These are phyloP conservation scores for Melanostoma mellinum DNA, from an alignment of 2,888 invertebrate species.

Conservation along the genomic window DNA sequence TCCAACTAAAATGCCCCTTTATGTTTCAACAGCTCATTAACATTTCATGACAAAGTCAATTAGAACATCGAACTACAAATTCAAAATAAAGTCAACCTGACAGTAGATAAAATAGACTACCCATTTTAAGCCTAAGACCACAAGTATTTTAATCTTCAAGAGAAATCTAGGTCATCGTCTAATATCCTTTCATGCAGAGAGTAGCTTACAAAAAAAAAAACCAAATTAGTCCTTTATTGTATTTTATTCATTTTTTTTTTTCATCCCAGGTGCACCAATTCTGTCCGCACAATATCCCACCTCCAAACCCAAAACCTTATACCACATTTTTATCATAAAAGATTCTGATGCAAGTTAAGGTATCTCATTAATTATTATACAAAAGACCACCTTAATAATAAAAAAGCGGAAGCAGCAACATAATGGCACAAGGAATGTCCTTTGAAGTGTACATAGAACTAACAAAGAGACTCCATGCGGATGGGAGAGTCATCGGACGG, in stretches of 20 bases:
- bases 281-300: constrained; percentile 49
- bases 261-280: constrained; percentile 59
- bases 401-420: constrained; percentile 41
- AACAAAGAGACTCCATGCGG: constrained; percentile 18
- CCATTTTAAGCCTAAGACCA: background rate
- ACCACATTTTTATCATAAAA: constrained; percentile 26
- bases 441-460: constrained; percentile 42
- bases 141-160: constrained; percentile 34
- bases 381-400: constrained; percentile 60
- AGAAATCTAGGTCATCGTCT: constrained; percentile 52
- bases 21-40: too few species aligned
- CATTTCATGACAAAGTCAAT: too few species aligned
- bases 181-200: constrained; percentile 41
- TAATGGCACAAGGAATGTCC: constrained; percentile 58
- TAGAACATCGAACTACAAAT: background rate
- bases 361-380: constrained; percentile 71
- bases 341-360: constrained; percentile 60
- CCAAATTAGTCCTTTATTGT: constrained; percentile 24
- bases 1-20: too few species aligned
- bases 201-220: constrained; percentile 3
- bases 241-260: constrained; percentile 24
- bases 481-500: constrained; percentile 24
- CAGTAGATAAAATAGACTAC: background rate
- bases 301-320: background rate
- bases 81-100: background rate